Evolutionary conservation across 2,113 vertebrate species (phyloP), one percentile per base, ranked within the genome.

Genomic region (Odontesthes bonariensis): DNA sequence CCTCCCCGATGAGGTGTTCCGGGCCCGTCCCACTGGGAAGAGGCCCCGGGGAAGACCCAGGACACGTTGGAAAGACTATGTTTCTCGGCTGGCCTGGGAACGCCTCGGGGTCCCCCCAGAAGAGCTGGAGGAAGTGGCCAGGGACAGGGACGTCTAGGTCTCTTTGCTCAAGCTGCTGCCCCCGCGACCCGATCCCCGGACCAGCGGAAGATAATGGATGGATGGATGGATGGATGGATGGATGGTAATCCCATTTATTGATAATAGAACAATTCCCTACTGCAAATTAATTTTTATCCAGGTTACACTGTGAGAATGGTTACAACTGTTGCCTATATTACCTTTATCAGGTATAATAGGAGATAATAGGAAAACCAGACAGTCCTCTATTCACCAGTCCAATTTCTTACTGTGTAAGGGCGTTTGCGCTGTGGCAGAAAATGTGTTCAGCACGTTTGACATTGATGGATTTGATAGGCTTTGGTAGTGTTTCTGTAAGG

Each of bases 391-490:
- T 67, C 76, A 56, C 73, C 83, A 90, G 88, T 90, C 85, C 77
- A 69, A 77, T 89, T 91, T 89, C 77, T 81, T 86, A 90, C 77
- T 64, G 65, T 76, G 84, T 68, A 33, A 70, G 83, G 63, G 80
- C 80, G 82, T 82, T 84, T 86, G 78, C 74, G 81, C 60, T 63
- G 23, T 58, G 47, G 83, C 69, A 86, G 73, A 67, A 89, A 85
- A 91, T 74, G 49, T 78, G 67, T 84, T 78, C 63, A 54, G 27
- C 58, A 68, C 71, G 75, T 84, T 77, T 66, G 72, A 62, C 57
- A 63, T 69, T n/a, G 27, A 40, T 66, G 61, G 60, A 80, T 79
- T 23, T 73, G 77, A 77, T 63, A 69, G 74, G 73, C 75, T 86
- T 81, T 82, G 75, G 81, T 75, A 79, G 55, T 73, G 73, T 88